A percentile compares a stretch with the other conserved stretches of the same genome.
These are phyloP conservation scores for Mythimna pallens DNA, from an alignment of 2,888 invertebrate genomes.

Conservation along the genomic window DNA sequence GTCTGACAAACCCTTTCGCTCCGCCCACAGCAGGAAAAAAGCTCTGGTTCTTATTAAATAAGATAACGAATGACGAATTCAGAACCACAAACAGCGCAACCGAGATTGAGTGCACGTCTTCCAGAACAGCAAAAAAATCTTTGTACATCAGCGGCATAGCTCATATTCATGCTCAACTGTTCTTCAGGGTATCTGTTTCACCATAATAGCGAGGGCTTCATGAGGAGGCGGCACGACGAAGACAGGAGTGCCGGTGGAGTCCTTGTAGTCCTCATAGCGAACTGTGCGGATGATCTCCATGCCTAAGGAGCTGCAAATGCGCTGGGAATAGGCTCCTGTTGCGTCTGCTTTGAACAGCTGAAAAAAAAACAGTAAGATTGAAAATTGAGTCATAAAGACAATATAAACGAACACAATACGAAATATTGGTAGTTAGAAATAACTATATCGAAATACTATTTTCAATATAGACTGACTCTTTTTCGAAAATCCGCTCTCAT, in stretches of 20 bases:
- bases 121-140: constrained; percentile 23
- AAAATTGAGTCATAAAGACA: background rate
- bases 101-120: background rate
- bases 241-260: constrained; percentile 90
- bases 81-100: constrained; percentile 15
- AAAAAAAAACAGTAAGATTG: constrained; percentile 62
- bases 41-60: background rate
- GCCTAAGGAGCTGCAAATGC: constrained; percentile 93
- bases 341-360: constrained; percentile 95
- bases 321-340: constrained; percentile 95
- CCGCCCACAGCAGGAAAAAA: background rate
- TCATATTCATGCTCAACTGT: background rate
- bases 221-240: constrained; percentile 93
- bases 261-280: constrained; percentile 93
- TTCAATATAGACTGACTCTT: too few species aligned
- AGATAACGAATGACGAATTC: background rate
- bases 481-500: too few species aligned
- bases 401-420: too few species aligned
- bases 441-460: too few species aligned
- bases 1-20: background rate
- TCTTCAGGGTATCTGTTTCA: constrained; percentile 83
- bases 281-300: constrained; percentile 92
- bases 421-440: too few species aligned
- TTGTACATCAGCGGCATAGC: background rate
- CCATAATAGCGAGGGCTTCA: constrained; percentile 93